Conservation (phyloP, 37 sponge, comb jelly and placozoan species). For the Beroe ovata region DNA sequence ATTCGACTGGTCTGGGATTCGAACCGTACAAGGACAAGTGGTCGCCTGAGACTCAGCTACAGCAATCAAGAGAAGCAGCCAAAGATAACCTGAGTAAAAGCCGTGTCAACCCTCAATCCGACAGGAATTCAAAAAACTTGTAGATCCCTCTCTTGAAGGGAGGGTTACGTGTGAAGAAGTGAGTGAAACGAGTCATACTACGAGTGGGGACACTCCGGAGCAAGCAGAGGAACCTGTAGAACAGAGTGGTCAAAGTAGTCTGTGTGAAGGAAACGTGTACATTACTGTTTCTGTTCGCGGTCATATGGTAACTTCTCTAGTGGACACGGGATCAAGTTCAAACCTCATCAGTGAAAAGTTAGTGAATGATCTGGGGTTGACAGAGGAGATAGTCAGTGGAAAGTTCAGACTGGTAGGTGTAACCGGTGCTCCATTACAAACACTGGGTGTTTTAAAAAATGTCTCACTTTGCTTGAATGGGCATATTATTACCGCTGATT, state of each 20-base stretch:
- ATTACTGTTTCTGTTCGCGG: not conserved
- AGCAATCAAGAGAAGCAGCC: too few species aligned
- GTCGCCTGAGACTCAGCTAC: not conserved
- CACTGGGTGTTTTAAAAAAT: not conserved
- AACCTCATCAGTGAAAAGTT: slow-evolving; percentile 12
- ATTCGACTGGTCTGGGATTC: not conserved
- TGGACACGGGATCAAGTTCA: slow-evolving; percentile 35
- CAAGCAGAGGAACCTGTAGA: too few species aligned
- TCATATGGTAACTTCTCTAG: not conserved
- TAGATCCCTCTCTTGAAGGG: slow-evolving; percentile 20
- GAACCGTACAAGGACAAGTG: slow-evolving; percentile 27
- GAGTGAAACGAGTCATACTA: too few species aligned
- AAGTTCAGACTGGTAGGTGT: slow-evolving; percentile 21
- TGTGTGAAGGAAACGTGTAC: slow-evolving; percentile 29
- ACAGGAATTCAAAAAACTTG: slow-evolving; percentile 54
- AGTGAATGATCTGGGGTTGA: not conserved
- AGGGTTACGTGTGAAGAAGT: not conserved
- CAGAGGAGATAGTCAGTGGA: not conserved
- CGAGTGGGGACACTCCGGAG: not conserved
- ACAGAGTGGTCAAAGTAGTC: not conserved
- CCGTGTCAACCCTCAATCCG: too few species aligned
- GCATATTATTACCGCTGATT: not conserved
- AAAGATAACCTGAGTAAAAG: too few species aligned
- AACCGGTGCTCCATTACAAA: slow-evolving; percentile 23
- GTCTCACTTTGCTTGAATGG: not conserved